Base-by-base conservation (phyloP, 2,888 invertebrate species). In the Acleris sparsana region DNA sequence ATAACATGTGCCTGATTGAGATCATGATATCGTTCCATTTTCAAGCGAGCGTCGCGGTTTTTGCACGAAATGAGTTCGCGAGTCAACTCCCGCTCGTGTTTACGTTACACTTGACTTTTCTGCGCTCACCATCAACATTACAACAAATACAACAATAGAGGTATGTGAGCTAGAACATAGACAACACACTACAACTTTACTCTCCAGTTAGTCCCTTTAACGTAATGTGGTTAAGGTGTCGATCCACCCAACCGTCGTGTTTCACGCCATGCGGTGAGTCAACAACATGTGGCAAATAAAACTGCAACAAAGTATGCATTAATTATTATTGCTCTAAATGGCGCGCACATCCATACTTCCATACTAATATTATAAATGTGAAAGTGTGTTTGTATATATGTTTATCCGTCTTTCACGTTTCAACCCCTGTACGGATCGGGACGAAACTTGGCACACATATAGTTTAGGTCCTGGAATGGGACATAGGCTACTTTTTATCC, bases 211-310 rank as follows among this genome's bases (percentile, higher is more conserved):
- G 56, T 70, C 66, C 72, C 71, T 71, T 72, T 72, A 70, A 43
- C 22, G 29, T 63, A 53, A 18, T 59, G 46, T n/a, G n/a, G n/a
- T n/a, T n/a, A 33, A 33, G 33, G 33, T 39, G n/a, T 17, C 46
- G 46, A 46, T 46, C 17, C 46, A 46, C 7, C 46, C 46, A 17
- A 46, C 17, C 46, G 49, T 71, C 72, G 73, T 58, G 68, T 70
- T 71, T 68, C 62, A 73, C 64, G 70, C 67, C 75, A 75, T 77
- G 76, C 73, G 74, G 75, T 71, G 69, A 73, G 69, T 69, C 63
- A 60, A 68, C 71, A 69, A 65, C 75, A 76, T 74, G 72, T 76
- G 73, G 67, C 71, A 69, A 25, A 53, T 53, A 17, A 4, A 25
- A 25, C 43, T 18, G 17, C n/a, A 17, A 52, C 20, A 25, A 16